Base-by-base conservation (phyloP, 2,797 vertebrate species). In the Tokudaia muenninki region DNA sequence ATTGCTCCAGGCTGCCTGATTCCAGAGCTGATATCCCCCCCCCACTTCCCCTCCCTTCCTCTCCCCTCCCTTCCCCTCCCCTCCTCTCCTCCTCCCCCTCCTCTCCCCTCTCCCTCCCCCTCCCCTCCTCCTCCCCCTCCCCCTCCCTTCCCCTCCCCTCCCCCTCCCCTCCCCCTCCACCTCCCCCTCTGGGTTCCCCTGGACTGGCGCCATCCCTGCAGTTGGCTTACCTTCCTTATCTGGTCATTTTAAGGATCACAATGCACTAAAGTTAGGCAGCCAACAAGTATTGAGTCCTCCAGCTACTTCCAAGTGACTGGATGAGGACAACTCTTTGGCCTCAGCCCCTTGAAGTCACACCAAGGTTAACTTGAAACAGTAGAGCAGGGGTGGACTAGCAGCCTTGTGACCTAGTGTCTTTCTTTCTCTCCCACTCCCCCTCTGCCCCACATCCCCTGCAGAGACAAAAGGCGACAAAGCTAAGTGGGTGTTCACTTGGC, bases 401-500 rank as follows among this genome's bases (percentile, higher is more conserved):
- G 74, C 22, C 17, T 10, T n/a, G 34, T 98, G 63, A 98, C 90
- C n/a, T 2, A 0, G 0, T 31, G 2, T 93, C 50, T 90, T 67
- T 95, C 67, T 88, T 55, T 57, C 41, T 44, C 2, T 52, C 41
- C 52, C 3, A 3, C 72, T 22, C 50, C 70, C 13, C 80, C n/a
- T 22, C 70, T 1, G 26, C 59, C 94, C 74, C 96, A 50, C 95
- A 52, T 72, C 90, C 95, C 87, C 13, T 82, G 19, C 98, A 99
- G 98, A 98, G 98, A 99, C 98, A 6, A 98, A 98, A 86, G 97
- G 99, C 57, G 99, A 99, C 98, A 99, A 98, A 96, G 47, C 98
- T 14, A 99, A 99, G 98, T 99, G 99, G 99, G 94, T 99, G 97
- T 98, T 99, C 95, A 99, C 99, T 0, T 99, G 99, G 99, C 99